A percentile compares a stretch with the other conserved stretches of the same genome.
Conservation (phyloP, 2,888 invertebrate species). For the Hedya salicella region DNA sequence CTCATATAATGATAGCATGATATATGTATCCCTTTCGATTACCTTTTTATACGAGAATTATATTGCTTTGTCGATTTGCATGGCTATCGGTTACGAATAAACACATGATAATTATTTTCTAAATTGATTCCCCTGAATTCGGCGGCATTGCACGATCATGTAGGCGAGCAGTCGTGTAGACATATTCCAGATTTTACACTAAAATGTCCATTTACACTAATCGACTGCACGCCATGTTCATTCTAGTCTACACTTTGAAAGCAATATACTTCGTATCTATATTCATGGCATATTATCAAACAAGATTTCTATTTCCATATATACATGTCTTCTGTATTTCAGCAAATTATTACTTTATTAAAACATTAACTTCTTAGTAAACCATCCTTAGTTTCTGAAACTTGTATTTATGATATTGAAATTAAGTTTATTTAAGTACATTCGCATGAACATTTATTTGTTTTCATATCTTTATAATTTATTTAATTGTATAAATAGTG, state of each 20-base stretch:
- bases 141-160: conserved; percentile 72
- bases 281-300: no score
- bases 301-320: conserved; percentile 28
- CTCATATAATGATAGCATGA: conserved; percentile 83
- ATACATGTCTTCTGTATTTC: conserved; percentile 39
- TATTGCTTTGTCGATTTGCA: conserved; percentile 77
- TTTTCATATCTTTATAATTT: conserved; percentile 15
- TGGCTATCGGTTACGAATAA: conserved; percentile 71
- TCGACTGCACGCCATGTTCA: conserved; percentile 75
- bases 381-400: not conserved
- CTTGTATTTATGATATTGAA: not conserved
- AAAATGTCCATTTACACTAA: conserved; percentile 50
- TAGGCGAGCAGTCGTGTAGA: conserved; percentile 72
- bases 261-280: conserved; percentile 48
- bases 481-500: conserved; percentile 10
- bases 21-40: conserved; percentile 58
- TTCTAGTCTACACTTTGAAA: conserved; percentile 79
- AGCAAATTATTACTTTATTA: conserved; percentile 33
- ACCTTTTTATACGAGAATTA: conserved; percentile 48
- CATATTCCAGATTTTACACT: conserved; percentile 48
- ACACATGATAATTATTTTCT: conserved; percentile 60
- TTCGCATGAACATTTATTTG: conserved; percentile 19
- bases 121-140: conserved; percentile 63
- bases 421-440: not conserved
- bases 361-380: not conserved